These are phyloP conservation scores for Cyrtodaria siliqua DNA, from an alignment of 2,888 invertebrate genomes.

Conservation along the genomic window DNA sequence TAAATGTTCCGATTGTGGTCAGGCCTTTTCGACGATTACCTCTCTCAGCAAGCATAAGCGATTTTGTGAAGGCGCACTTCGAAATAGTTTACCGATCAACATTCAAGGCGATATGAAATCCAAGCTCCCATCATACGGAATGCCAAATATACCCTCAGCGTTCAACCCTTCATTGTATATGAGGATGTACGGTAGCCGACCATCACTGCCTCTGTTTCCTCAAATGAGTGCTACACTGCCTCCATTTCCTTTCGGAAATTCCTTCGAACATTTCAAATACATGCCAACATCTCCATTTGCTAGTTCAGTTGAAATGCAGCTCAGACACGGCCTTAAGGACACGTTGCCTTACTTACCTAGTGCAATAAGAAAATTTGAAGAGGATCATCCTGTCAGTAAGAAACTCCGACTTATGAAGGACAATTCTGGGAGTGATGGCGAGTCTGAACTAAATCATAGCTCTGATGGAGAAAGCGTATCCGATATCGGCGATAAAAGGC, in stretches of 20 bases:
- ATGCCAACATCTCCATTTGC: constrained; percentile 36
- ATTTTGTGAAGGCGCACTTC: constrained; percentile 94
- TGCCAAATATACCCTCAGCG: constrained; percentile 49
- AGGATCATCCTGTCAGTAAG: constrained; percentile 45
- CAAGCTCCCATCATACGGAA: constrained; percentile 40
- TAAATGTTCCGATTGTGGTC: constrained; percentile 97
- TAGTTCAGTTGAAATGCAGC: constrained; percentile 19
- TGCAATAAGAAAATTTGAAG: constrained; percentile 24
- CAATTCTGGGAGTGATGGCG: constrained; percentile 56
- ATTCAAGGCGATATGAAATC: constrained; percentile 63
- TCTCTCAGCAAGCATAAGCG: constrained; percentile 98
- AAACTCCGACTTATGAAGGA: constrained; percentile 47
- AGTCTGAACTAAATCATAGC: constrained; percentile 58
- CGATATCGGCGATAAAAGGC: constrained; percentile 44
- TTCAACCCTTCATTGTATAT: constrained; percentile 71
- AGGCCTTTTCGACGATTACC: constrained; percentile 95
- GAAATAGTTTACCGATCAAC: constrained; percentile 77
- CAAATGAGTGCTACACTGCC: constrained; percentile 60
- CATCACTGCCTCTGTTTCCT: constrained; percentile 76
- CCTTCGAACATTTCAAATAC: constrained; percentile 58
- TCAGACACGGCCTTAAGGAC: constrained; percentile 20
- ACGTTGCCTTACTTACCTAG: neutral
- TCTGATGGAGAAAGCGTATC: constrained; percentile 60
- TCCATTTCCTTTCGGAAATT: constrained; percentile 64
- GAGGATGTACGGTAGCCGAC: constrained; percentile 71